Conservation (phyloP, 2,888 invertebrate genomes). For the Teleiodes luculella region DNA sequence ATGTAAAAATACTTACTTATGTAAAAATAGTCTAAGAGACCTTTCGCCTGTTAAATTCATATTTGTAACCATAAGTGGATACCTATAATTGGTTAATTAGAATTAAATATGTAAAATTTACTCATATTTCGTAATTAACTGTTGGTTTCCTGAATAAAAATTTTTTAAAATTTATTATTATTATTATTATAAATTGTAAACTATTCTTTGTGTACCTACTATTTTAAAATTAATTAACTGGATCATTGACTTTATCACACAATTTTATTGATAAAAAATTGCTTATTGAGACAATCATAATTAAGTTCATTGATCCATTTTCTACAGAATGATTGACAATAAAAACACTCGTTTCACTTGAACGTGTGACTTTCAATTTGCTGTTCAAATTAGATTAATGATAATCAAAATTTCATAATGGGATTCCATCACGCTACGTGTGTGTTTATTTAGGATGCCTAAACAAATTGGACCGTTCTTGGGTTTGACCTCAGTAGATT, state of each 20-base stretch:
- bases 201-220: too few relatives aligned
- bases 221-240: neutral
- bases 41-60: too few relatives aligned
- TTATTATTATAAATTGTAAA: too few relatives aligned
- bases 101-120: too few relatives aligned
- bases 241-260: neutral
- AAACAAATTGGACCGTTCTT: neutral
- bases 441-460: constrained; percentile 21
- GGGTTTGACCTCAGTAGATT: neutral
- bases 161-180: too few relatives aligned
- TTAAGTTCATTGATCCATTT: constrained; percentile 23
- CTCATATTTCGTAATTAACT: too few relatives aligned
- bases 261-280: constrained; percentile 1
- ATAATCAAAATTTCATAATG: neutral
- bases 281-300: constrained; percentile 16
- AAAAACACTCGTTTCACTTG: constrained; percentile 21
- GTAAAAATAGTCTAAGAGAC: too few relatives aligned
- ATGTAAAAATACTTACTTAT: too few relatives aligned
- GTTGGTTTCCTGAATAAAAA: too few relatives aligned
- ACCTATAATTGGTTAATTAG: too few relatives aligned
- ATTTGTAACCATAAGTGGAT: too few relatives aligned
- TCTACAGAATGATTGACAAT: constrained; percentile 19
- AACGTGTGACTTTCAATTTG: constrained; percentile 7
- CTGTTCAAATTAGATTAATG: neutral
- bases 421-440: constrained; percentile 6